Percentiles rank a stretch among this genome's conserved stretches.
Conservation (phyloP, 2,888 invertebrate species). For the Pyralis farinalis region DNA sequence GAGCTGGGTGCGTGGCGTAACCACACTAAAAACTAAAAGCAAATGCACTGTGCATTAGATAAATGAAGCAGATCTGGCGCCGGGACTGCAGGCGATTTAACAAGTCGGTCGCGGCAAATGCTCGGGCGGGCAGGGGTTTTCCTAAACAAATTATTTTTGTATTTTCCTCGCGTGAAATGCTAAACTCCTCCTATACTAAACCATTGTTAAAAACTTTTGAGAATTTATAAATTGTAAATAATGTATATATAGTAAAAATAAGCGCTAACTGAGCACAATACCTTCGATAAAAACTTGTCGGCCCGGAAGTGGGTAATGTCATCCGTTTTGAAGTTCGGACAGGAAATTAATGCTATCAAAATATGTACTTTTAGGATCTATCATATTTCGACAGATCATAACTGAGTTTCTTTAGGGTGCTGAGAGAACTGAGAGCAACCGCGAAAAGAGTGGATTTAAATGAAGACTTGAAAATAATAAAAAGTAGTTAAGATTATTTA, state of each 20-base stretch:
- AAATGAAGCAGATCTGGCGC: constrained; percentile 54
- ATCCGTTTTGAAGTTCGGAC: not conserved
- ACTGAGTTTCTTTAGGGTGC: no score
- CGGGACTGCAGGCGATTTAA: constrained; percentile 20
- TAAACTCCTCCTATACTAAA: no score
- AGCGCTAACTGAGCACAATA: no score
- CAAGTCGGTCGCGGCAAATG: constrained; percentile 3
- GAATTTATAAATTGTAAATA: no score
- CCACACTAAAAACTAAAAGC: constrained; percentile 71
- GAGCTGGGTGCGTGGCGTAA: constrained; percentile 65
- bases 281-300: no score
- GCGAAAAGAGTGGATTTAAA: no score
- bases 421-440: no score
- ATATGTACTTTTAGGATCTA: not conserved
- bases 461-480: no score
- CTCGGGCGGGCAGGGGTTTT: not conserved
- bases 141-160: not conserved
- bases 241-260: no score
- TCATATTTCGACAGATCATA: no score
- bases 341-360: not conserved
- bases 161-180: not conserved
- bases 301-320: not conserved
- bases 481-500: no score
- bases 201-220: no score
- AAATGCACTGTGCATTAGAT: constrained; percentile 73